Conservation (phyloP, 2,888 invertebrate genomes). For the Muschampia plurimacula region DNA sequence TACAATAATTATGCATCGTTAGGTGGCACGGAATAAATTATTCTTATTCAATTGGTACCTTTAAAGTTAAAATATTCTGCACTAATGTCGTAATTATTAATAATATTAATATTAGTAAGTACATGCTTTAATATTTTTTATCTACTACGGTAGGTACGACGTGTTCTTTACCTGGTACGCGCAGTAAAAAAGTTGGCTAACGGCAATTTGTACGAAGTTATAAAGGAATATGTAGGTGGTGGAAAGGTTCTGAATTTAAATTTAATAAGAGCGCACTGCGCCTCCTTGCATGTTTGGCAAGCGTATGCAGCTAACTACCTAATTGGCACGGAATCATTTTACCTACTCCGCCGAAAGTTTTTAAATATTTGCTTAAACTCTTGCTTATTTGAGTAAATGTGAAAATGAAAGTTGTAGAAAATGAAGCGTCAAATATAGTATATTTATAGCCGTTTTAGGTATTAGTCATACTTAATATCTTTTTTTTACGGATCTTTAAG, state of each 20-base stretch:
- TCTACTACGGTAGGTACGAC: constrained; percentile 13
- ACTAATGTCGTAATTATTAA: background rate
- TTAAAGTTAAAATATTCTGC: no score
- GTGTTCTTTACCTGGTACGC: constrained; percentile 29
- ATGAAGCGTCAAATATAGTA: no score
- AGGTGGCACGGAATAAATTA: no score
- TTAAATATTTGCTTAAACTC: constrained; percentile 32
- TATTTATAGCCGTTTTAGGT: no score
- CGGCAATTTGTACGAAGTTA: constrained; percentile 49
- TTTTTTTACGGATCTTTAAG: no score
- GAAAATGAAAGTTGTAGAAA: no score
- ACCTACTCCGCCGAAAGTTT: constrained; percentile 25
- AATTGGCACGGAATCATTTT: constrained; percentile 38
- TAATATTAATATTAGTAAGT: background rate
- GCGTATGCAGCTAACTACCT: constrained; percentile 38
- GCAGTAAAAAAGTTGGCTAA: constrained; percentile 46
- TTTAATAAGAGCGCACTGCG: constrained; percentile 77
- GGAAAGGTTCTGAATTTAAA: constrained; percentile 67
- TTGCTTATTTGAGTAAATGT: no score
- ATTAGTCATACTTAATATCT: no score
- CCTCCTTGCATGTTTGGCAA: constrained; percentile 47
- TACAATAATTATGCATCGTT: no score
- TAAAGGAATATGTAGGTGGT: constrained; percentile 61
- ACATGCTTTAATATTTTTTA: background rate
- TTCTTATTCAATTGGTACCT: no score